These are phyloP conservation scores for Margaritifera margaritifera DNA, from an alignment of 2,888 invertebrate species.

Conservation along the genomic window DNA sequence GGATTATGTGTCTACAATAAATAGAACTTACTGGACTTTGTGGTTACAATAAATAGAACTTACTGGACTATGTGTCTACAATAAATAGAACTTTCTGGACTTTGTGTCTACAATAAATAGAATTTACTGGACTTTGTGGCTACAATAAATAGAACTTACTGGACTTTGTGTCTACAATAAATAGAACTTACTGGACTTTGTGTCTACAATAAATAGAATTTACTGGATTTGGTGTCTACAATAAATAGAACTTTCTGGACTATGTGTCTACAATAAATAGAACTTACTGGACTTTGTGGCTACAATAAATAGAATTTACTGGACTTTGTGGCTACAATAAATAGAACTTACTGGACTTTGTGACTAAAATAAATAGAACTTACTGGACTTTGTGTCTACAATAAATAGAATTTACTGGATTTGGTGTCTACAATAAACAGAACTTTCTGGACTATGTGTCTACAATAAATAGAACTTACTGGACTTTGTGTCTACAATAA, in stretches of 20 bases:
- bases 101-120: constrained; percentile 86
- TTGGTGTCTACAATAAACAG: too few species aligned
- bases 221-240: too few species aligned
- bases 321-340: constrained; percentile 98
- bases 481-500: constrained; percentile 92
- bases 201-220: too few species aligned
- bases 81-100: constrained; percentile 82
- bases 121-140: constrained; percentile 96
- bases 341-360: too few species aligned
- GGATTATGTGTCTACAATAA: too few species aligned
- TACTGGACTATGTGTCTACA: constrained; percentile 98
- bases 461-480: constrained; percentile 81
- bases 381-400: too few species aligned
- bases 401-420: too few species aligned
- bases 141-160: too few species aligned
- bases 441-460: constrained; percentile 96
- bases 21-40: too few species aligned
- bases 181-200: too few species aligned
- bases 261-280: constrained; percentile 86
- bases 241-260: constrained; percentile 82
- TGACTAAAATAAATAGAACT: too few species aligned
- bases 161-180: too few species aligned
- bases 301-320: constrained; percentile 81
- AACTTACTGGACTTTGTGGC: constrained; percentile 96
- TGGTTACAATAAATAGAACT: constrained; percentile 62